Evolutionary conservation across 2,113 vertebrate genomes (phyloP).

Genomic region (Bambusicola thoracicus): DNA sequence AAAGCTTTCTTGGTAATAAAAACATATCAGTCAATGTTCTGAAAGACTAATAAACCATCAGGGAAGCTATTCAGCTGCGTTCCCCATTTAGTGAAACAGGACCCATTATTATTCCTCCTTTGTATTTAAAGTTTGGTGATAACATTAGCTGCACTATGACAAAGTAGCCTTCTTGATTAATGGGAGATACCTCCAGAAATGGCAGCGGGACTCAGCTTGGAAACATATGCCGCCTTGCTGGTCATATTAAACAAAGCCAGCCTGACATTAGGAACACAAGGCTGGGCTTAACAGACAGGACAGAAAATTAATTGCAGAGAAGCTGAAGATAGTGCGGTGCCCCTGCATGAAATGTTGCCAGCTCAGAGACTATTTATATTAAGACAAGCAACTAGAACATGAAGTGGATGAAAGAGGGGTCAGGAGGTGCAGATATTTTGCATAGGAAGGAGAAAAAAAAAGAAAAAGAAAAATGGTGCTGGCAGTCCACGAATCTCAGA

Average conservation of each 20-base stretch:
- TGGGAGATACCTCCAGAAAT: conserved; percentile 19
- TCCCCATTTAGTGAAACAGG: not conserved
- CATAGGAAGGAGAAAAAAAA: not conserved
- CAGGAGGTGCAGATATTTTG: not conserved
- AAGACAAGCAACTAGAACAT: not conserved
- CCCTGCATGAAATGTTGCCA: not conserved
- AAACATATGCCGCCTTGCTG: not conserved
- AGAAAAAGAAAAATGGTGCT: not conserved
- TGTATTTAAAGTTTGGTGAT: conserved; percentile 40
- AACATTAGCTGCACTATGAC: conserved; percentile 40
- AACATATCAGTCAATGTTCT: conserved; percentile 57
- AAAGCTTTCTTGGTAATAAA: conserved; percentile 70
- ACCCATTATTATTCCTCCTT: conserved; percentile 50
- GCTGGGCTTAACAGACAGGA: not conserved
- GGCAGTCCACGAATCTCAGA: not conserved
- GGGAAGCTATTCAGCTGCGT: conserved; percentile 33
- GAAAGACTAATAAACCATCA: conserved; percentile 50
- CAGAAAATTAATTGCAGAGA: conserved; percentile 24
- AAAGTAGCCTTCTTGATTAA: conserved; percentile 55
- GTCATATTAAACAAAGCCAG: conserved; percentile 32
- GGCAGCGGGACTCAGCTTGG: not conserved
- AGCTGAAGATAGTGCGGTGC: not conserved
- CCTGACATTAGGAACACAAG: not conserved
- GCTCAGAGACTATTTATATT: not conserved
- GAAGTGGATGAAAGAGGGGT: not conserved